Percentiles rank a stretch among this genome's conserved stretches.
Conservation (phyloP, 2,113 vertebrate genomes). For the Pelvicachromis taeniatus region DNA sequence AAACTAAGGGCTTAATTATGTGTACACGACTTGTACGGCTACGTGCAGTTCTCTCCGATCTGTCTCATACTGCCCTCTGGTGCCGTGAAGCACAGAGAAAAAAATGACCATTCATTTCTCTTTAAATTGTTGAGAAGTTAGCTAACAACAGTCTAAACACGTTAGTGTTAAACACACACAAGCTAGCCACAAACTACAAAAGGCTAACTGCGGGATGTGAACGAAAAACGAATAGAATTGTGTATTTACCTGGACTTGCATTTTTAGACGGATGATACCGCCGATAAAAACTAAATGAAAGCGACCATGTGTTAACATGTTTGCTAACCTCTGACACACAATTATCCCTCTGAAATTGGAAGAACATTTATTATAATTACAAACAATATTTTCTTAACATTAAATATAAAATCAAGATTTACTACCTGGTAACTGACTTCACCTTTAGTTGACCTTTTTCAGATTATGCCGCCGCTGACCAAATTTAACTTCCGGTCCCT, state of each 20-base stretch:
- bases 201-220: neutral
- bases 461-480: neutral
- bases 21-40: neutral
- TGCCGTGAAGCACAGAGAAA: neutral
- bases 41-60: neutral
- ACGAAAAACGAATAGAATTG: neutral
- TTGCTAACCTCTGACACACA: neutral
- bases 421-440: neutral
- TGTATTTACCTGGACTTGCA: neutral
- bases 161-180: neutral
- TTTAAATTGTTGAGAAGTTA: neutral
- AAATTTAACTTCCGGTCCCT: neutral
- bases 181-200: neutral
- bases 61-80: slow-evolving; percentile 40
- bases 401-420: neutral
- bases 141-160: neutral
- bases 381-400: neutral
- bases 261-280: neutral
- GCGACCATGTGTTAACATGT: neutral
- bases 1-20: neutral
- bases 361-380: neutral
- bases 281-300: neutral
- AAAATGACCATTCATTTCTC: neutral
- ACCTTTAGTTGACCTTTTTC: neutral
- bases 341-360: neutral